phyloP scores from a whole-genome alignment of 2,888 invertebrate species.

The Synanthedon tipuliformis region DNA sequence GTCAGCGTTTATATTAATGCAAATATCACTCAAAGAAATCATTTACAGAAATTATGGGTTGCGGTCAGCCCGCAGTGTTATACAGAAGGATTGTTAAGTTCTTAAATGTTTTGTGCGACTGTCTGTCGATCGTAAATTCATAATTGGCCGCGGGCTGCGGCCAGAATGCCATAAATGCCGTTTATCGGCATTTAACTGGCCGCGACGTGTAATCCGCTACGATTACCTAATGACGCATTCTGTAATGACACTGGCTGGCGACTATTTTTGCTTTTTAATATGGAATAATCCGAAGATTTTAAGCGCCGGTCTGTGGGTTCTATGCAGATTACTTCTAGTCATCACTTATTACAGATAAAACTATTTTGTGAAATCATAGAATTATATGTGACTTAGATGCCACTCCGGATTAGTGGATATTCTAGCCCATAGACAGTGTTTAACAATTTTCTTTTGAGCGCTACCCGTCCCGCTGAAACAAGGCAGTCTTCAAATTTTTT shows the following conservation, averaged over 20 bases:
- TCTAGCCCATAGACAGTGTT: too few species aligned
- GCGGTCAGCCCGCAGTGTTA: background rate
- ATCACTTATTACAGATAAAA: too few species aligned
- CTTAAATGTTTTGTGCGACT: slow-evolving; percentile 9
- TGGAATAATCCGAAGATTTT: too few species aligned
- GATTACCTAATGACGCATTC: slow-evolving; percentile 50
- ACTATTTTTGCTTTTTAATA: background rate
- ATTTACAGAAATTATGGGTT: background rate
- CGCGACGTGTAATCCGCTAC: slow-evolving; percentile 42
- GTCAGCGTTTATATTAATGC: background rate
- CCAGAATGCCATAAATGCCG: slow-evolving; percentile 22
- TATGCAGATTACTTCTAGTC: too few species aligned
- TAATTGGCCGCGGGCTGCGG: slow-evolving; percentile 29
- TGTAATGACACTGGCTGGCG: slow-evolving; percentile 26
- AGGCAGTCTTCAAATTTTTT: too few species aligned
- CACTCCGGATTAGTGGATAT: too few species aligned
- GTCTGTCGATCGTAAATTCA: slow-evolving; percentile 30
- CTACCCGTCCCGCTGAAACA: too few species aligned
- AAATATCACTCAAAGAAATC: slow-evolving; percentile 1
- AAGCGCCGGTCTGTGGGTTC: too few species aligned
- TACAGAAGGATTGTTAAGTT: background rate
- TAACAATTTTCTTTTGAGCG: too few species aligned
- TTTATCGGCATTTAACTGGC: slow-evolving; percentile 59
- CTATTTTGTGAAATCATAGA: too few species aligned
- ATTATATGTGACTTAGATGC: too few species aligned